Conservation (phyloP, 2,888 invertebrate genomes). For the Diaphora mendica region DNA sequence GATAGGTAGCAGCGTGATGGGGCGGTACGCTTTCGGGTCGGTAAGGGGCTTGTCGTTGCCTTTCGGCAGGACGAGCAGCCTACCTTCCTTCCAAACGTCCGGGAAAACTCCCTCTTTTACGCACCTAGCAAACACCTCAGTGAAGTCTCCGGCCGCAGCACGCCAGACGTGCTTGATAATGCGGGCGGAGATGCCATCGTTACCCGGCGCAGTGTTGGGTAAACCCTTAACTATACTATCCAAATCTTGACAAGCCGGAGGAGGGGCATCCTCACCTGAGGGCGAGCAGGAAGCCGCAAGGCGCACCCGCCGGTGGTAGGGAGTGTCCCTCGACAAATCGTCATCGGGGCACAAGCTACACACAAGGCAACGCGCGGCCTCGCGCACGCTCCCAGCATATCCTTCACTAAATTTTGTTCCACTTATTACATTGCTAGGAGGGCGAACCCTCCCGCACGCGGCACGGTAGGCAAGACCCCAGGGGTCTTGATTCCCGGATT, state of each 20-base stretch:
- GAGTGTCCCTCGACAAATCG: constrained; percentile 18
- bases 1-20: too few species aligned
- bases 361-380: constrained; percentile 23
- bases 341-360: constrained; percentile 52
- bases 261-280: constrained; percentile 18
- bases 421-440: too few species aligned
- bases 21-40: too few species aligned
- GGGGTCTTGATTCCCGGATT: too few species aligned
- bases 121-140: too few species aligned
- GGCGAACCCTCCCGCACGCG: too few species aligned
- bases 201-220: constrained; percentile 38
- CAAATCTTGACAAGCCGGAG: background rate
- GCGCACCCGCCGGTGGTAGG: constrained; percentile 42
- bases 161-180: background rate
- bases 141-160: too few species aligned
- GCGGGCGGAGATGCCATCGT: background rate
- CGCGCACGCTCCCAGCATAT: constrained; percentile 12
- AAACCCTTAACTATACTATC: constrained; percentile 30
- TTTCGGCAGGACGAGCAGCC: too few species aligned
- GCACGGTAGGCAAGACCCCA: too few species aligned
- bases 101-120: too few species aligned
- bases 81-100: too few species aligned
- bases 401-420: background rate
- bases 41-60: too few species aligned
- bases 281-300: constrained; percentile 34